Evolutionary conservation across 1,140 invertebrate genomes (phyloP).

Genomic region (Grapholita molesta): DNA sequence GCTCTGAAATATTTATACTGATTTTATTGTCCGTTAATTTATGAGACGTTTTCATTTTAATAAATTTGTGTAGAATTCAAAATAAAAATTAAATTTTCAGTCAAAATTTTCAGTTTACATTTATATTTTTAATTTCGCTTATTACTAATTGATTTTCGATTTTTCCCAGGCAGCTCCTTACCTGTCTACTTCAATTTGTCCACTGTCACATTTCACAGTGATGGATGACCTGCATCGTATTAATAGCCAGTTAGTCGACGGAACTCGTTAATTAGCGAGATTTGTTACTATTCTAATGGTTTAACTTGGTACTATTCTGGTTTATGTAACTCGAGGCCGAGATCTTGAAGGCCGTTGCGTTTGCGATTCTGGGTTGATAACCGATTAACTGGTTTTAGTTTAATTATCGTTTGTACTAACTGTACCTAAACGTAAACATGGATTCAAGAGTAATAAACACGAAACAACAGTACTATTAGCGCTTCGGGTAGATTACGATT

Average conservation of each 20-base stretch:
- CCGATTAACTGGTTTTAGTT: neutral
- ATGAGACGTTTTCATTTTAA: no score
- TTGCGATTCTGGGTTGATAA: neutral
- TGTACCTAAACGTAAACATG: neutral
- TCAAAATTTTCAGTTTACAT: no score
- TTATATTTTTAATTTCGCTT: no score
- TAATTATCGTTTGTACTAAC: neutral
- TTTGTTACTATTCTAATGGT: neutral
- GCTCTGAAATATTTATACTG: neutral
- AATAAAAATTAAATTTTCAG: no score
- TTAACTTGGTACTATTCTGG: neutral
- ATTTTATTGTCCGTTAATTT: no score
- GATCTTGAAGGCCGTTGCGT: neutral
- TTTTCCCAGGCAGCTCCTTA: neutral
- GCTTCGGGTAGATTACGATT: no score
- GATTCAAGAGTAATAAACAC: neutral
- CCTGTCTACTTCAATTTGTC: neutral
- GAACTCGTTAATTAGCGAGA: conserved; percentile 9
- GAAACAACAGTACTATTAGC: neutral
- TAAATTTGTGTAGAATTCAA: no score
- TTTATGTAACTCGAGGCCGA: neutral
- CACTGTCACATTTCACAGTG: neutral
- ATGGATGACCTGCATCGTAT: neutral
- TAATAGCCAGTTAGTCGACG: conserved; percentile 7
- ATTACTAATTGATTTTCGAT: neutral